These are phyloP conservation scores for Epizoanthus fatuus DNA, from an alignment of 92 coral and sea anemone genomes.

Conservation along the genomic window DNA sequence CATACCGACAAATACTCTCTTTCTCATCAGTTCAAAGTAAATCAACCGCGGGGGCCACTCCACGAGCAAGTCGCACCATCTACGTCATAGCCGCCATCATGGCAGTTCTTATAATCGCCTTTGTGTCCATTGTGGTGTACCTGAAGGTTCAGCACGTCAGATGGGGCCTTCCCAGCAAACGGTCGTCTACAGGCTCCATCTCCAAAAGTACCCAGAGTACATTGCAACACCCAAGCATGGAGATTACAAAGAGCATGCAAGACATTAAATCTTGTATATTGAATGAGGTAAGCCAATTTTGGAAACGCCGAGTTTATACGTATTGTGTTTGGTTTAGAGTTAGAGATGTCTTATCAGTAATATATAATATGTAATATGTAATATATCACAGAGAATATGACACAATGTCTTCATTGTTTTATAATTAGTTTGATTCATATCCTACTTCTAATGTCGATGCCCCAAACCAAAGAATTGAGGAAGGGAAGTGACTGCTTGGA, in stretches of 20 bases:
- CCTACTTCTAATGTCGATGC: no score
- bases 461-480: no score
- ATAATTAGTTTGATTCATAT: no score
- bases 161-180: conserved; percentile 74
- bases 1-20: neutral
- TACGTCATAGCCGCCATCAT: conserved; percentile 94
- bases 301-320: no score
- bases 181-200: conserved; percentile 91
- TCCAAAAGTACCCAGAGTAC: conserved; percentile 97
- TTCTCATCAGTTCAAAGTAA: conserved; percentile 50
- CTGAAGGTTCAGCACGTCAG: conserved; percentile 94
- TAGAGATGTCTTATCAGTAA: no score
- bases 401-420: no score
- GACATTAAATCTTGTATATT: conserved; percentile 94
- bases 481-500: no score
- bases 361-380: no score
- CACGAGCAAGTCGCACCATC: conserved; percentile 81
- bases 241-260: conserved; percentile 84
- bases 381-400: no score
- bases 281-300: conserved; percentile 74
- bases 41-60: conserved; percentile 6
- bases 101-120: conserved; percentile 93
- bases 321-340: no score
- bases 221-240: conserved; percentile 85
- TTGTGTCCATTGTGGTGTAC: conserved; percentile 92